A percentile compares a stretch with the other conserved stretches of the same genome.
These are phyloP conservation scores for Callinectes sapidus DNA, from an alignment of 2,888 invertebrate species.

Conservation along the genomic window DNA sequence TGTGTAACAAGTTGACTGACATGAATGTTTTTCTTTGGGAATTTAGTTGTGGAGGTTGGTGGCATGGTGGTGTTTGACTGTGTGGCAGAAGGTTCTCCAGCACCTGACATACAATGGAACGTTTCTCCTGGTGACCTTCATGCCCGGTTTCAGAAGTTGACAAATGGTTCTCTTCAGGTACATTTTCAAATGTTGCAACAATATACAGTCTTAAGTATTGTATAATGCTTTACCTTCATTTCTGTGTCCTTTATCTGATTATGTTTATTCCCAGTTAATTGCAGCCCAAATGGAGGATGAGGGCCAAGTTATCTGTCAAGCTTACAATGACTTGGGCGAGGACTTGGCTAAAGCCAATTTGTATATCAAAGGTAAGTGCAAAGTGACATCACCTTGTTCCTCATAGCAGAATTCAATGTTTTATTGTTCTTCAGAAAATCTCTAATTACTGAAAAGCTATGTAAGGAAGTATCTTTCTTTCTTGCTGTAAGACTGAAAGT, in stretches of 20 bases:
- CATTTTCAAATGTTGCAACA: not conserved
- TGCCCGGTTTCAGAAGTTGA: slow-evolving; percentile 49
- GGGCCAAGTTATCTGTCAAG: slow-evolving; percentile 67
- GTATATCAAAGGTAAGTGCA: slow-evolving; percentile 73
- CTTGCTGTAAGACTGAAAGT: too few relatives aligned
- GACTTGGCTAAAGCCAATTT: slow-evolving; percentile 66
- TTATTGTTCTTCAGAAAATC: not conserved
- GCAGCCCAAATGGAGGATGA: slow-evolving; percentile 63
- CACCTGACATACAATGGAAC: slow-evolving; percentile 72
- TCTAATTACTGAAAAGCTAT: too few relatives aligned
- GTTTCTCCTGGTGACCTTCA: slow-evolving; percentile 65
- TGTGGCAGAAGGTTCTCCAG: slow-evolving; percentile 73
- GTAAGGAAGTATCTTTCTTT: too few relatives aligned
- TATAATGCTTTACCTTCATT: too few relatives aligned
- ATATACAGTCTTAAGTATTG: too few relatives aligned
- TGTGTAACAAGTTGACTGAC: not conserved
- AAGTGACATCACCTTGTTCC: not conserved
- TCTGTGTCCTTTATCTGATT: not conserved
- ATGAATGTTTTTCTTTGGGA: not conserved
- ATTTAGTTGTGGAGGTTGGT: slow-evolving; percentile 68
- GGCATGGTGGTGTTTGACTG: slow-evolving; percentile 73
- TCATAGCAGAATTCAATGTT: not conserved
- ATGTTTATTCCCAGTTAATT: slow-evolving; percentile 48
- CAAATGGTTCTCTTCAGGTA: slow-evolving; percentile 69
- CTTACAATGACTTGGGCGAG: slow-evolving; percentile 67